A percentile compares a stretch with the other conserved stretches of the same genome.
Evolutionary conservation across 2,888 invertebrate genomes (phyloP).

Genomic region (Emmelina monodactyla): DNA sequence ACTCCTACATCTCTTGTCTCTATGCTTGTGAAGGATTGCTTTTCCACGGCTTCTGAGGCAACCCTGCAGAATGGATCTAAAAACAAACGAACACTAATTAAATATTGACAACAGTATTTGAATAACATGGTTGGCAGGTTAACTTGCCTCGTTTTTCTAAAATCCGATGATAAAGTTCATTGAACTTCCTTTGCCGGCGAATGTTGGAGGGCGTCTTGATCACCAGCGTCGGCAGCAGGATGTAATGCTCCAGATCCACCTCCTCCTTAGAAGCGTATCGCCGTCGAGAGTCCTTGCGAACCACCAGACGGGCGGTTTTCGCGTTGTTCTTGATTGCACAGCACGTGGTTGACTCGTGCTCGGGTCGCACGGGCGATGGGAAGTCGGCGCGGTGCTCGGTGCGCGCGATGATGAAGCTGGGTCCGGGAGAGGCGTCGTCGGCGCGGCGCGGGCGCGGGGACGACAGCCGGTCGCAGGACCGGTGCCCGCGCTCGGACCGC

Average conservation of each 20-base stretch:
- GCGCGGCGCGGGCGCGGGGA: constrained; percentile 24
- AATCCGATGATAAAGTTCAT: constrained; percentile 51
- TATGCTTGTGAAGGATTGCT: constrained; percentile 7
- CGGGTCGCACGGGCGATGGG: background rate
- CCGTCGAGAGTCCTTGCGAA: constrained; percentile 39
- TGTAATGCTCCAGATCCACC: constrained; percentile 47
- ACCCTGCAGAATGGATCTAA: constrained; percentile 22
- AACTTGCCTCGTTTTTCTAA: no score
- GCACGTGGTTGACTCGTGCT: constrained; percentile 22
- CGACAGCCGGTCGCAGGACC: constrained; percentile 33
- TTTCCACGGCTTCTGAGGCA: constrained; percentile 10
- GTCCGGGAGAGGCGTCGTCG: constrained; percentile 40
- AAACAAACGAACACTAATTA: constrained; percentile 19
- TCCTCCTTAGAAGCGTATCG: constrained; percentile 31
- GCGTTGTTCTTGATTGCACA: constrained; percentile 26
- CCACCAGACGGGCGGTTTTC: constrained; percentile 34
- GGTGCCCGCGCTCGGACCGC: constrained; percentile 23
- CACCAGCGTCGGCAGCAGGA: constrained; percentile 48
- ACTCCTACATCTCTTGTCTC: constrained; percentile 36
- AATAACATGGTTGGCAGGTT: no score
- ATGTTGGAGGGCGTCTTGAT: constrained; percentile 52
- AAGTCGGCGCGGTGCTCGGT: constrained; percentile 19
- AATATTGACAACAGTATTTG: no score
- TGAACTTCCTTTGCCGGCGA: constrained; percentile 51
- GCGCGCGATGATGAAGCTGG: constrained; percentile 40